A percentile compares a stretch with the other conserved stretches of the same genome.
phyloP scores from a whole-genome alignment of 2,113 vertebrate species.

The Callocephalon fimbriatum region DNA sequence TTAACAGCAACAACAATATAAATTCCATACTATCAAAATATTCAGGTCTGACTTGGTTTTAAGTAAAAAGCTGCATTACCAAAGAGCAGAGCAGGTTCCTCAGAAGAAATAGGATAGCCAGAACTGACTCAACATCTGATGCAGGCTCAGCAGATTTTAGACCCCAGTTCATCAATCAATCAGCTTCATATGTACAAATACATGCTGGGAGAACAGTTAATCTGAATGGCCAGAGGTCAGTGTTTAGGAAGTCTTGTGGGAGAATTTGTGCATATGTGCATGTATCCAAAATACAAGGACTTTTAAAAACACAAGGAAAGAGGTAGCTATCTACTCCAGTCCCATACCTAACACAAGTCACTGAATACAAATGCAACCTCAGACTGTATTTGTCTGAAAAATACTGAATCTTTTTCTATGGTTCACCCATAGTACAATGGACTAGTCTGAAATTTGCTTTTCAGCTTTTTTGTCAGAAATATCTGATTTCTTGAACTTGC shows the following conservation, averaged over 20 bases:
- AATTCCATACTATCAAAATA: neutral
- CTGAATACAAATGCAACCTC: neutral
- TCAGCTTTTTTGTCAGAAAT: neutral
- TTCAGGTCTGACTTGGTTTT: neutral
- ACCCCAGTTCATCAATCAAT: neutral
- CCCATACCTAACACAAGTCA: no score
- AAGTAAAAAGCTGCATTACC: neutral
- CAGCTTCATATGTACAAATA: neutral
- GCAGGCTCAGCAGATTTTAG: neutral
- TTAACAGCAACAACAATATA: neutral
- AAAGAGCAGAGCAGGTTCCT: neutral
- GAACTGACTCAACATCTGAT: neutral
- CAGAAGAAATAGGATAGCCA: neutral
- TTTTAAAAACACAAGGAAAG: neutral
- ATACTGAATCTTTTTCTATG: neutral
- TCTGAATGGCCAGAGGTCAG: neutral
- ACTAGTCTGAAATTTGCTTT: neutral
- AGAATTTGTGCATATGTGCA: accelerated
- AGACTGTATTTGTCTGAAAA: neutral
- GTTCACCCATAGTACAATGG: neutral
- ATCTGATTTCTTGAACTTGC: neutral
- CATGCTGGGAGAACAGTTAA: neutral
- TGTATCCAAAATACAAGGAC: neutral
- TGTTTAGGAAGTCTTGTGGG: neutral
- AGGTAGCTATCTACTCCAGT: no score